phyloP scores from a whole-genome alignment of 2,888 invertebrate genomes.

The Phasia obesa region DNA sequence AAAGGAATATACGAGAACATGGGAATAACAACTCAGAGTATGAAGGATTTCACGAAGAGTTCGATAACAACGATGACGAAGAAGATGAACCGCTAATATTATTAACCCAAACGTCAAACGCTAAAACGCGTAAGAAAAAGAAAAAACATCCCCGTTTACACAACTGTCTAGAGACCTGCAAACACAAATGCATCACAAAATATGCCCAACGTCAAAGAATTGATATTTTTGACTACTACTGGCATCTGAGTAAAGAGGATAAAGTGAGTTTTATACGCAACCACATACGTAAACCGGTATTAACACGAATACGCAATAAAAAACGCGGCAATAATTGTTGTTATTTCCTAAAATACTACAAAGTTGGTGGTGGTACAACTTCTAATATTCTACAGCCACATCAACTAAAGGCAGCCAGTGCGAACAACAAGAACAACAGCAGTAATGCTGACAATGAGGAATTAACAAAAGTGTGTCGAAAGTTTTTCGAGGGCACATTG shows the following conservation, averaged over 20 bases:
- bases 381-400: not conserved
- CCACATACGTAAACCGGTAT: conserved; percentile 48
- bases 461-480: conserved; percentile 67
- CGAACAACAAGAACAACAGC: not conserved
- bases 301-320: conserved; percentile 57
- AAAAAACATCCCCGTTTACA: conserved; percentile 49
- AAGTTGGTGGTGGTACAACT: conserved; percentile 4
- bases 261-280: conserved; percentile 55
- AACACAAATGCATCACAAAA: conserved; percentile 68
- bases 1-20: not conserved
- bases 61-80: conserved; percentile 9
- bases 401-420: not conserved
- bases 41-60: not conserved
- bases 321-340: conserved; percentile 63
- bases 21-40: not conserved
- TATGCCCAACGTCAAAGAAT: conserved; percentile 60
- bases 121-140: conserved; percentile 17
- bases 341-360: conserved; percentile 58
- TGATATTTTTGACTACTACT: conserved; percentile 67
- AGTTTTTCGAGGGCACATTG: conserved; percentile 66
- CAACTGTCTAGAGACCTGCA: conserved; percentile 67
- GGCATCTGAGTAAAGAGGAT: conserved; percentile 55
- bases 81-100: conserved; percentile 61
- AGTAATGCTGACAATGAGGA: not conserved
- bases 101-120: conserved; percentile 15